phyloP scores from a whole-genome alignment of 2,797 vertebrate species.

The Bovichtus diacanthus region DNA sequence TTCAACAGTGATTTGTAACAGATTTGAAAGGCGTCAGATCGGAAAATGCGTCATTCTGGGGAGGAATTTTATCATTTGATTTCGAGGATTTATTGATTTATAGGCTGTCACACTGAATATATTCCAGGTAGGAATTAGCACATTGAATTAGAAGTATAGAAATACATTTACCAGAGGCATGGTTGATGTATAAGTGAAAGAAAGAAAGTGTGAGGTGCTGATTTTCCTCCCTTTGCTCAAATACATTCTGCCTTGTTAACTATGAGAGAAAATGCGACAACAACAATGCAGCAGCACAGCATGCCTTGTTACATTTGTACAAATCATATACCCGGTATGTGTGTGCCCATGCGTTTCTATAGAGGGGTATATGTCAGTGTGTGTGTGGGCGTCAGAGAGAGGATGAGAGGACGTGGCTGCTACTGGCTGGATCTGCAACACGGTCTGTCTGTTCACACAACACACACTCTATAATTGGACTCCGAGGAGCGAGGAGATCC shows the following conservation, averaged over 20 bases:
- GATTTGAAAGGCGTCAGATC: background rate
- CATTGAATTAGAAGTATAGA: background rate
- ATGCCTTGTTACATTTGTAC: conserved; percentile 33
- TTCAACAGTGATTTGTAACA: background rate
- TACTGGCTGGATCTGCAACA: conserved; percentile 48
- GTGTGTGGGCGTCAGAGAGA: conserved; percentile 41
- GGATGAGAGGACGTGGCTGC: conserved; percentile 37
- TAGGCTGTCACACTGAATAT: background rate
- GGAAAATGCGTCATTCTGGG: background rate
- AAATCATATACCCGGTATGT: conserved; percentile 16
- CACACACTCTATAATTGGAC: conserved; percentile 73
- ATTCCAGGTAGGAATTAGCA: background rate
- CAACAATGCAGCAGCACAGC: conserved; percentile 29
- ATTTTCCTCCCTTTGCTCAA: conserved; percentile 1
- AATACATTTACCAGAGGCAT: background rate
- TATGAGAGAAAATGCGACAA: conserved; percentile 19
- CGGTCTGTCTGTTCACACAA: conserved; percentile 56
- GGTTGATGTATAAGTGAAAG: too few species aligned
- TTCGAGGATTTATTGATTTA: background rate
- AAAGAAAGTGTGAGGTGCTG: background rate
- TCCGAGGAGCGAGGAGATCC: conserved; percentile 63
- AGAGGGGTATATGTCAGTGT: conserved; percentile 16
- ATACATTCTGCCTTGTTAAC: conserved; percentile 40
- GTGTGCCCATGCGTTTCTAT: background rate
- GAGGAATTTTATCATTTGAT: background rate